phyloP scores from a whole-genome alignment of 2,888 invertebrate species.

The Coremacera marginata region DNA sequence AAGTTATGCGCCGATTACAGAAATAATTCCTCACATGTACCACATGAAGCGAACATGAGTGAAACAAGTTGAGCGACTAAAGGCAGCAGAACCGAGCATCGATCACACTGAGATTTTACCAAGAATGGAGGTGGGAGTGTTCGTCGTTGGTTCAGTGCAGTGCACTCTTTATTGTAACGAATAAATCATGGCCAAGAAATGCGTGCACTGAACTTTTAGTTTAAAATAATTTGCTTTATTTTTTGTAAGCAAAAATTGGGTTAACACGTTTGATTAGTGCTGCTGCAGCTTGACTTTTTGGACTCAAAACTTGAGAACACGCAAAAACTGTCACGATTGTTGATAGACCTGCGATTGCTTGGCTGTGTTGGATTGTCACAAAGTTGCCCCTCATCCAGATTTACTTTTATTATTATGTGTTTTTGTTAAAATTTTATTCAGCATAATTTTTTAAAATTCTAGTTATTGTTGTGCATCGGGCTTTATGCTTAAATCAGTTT shows the following conservation, averaged over 20 bases:
- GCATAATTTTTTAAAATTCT: no score
- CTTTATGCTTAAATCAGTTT: no score
- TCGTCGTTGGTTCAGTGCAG: neutral
- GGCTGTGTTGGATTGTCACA: no score
- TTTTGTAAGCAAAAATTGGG: neutral
- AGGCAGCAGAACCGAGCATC: neutral
- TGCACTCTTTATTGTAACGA: conserved; percentile 5
- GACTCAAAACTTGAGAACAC: neutral
- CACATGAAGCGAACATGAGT: conserved; percentile 30
- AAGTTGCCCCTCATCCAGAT: no score
- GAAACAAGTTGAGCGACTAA: conserved; percentile 4
- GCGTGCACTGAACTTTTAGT: conserved; percentile 34
- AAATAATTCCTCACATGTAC: conserved; percentile 16
- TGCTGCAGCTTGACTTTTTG: neutral
- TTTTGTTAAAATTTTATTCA: no score
- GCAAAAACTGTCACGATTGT: neutral
- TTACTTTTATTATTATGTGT: no score
- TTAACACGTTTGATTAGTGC: conserved; percentile 4
- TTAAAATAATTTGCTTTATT: neutral
- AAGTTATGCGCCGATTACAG: conserved; percentile 2
- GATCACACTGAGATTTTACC: neutral
- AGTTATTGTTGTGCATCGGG: no score
- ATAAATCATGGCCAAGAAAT: conserved; percentile 38
- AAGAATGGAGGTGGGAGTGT: conserved; percentile 31
- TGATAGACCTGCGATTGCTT: no score